These are phyloP conservation scores for Mimachlamys varia DNA, from an alignment of 2,888 invertebrate species.

Conservation along the genomic window DNA sequence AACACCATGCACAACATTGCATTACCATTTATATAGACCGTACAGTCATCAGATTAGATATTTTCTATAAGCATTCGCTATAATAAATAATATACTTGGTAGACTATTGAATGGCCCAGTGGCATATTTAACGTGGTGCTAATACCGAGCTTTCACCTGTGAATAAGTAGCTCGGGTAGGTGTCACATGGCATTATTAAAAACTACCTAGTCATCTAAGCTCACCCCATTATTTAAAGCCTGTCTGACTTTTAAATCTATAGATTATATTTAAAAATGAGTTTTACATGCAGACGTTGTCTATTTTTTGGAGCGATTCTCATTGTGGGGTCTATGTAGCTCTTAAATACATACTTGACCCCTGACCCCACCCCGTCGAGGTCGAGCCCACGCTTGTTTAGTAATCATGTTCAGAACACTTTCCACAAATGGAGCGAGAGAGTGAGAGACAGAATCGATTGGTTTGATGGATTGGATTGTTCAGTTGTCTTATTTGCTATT, in stretches of 20 bases:
- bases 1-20: too few species aligned
- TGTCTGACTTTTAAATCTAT: slow-evolving; percentile 22
- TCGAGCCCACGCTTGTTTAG: slow-evolving; percentile 17
- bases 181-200: not conserved
- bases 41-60: not conserved
- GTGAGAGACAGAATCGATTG: not conserved
- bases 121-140: not conserved
- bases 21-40: not conserved
- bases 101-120: not conserved
- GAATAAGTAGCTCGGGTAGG: slow-evolving; percentile 1
- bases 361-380: not conserved
- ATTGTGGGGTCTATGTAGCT: slow-evolving; percentile 20
- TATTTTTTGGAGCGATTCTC: not conserved
- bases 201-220: slow-evolving; percentile 27
- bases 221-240: slow-evolving; percentile 11
- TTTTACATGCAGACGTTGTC: slow-evolving; percentile 28
- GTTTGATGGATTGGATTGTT: slow-evolving; percentile 19
- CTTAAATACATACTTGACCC: slow-evolving; percentile 11
- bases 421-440: slow-evolving; percentile 8
- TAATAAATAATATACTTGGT: not conserved
- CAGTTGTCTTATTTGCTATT: not conserved
- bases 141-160: not conserved
- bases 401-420: slow-evolving; percentile 20
- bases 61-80: not conserved
- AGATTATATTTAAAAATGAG: not conserved